A percentile compares a stretch with the other conserved stretches of the same genome.
These are phyloP conservation scores for Petroica traversi DNA, from an alignment of 2,113 vertebrate genomes.

Conservation along the genomic window DNA sequence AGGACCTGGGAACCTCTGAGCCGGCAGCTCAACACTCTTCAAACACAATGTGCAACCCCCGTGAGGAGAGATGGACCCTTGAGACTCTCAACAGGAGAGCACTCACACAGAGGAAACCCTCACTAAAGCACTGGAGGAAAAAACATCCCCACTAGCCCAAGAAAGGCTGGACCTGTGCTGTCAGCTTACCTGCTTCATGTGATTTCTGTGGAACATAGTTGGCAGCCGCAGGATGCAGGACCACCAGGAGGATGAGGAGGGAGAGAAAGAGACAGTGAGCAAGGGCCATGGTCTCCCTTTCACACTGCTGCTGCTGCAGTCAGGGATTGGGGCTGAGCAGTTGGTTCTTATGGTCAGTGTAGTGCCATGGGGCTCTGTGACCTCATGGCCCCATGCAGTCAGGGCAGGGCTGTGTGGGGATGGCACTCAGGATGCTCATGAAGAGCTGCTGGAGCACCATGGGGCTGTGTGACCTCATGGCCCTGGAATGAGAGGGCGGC, in stretches of 20 bases:
- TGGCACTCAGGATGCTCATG: not conserved
- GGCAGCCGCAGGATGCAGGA: not conserved
- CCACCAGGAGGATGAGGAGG: not conserved
- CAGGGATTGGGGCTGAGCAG: not conserved
- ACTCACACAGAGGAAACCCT: not conserved
- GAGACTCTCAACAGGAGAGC: not conserved
- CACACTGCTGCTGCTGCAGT: not conserved
- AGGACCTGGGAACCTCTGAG: not conserved
- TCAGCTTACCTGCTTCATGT: not conserved
- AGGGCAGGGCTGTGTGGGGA: not conserved
- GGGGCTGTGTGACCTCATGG: not conserved
- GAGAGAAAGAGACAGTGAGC: not conserved
- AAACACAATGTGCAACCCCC: not conserved
- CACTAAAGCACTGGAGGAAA: not conserved
- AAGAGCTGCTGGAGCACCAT: not conserved
- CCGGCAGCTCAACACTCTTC: not conserved
- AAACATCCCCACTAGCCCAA: not conserved
- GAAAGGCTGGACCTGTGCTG: not conserved
- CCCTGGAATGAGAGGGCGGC: accelerated
- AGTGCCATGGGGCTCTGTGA: not conserved
- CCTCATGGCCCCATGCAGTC: not conserved
- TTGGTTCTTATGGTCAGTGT: not conserved
- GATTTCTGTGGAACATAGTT: not conserved
- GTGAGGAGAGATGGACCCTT: not conserved
- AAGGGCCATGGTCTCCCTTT: not conserved